A percentile compares a stretch with the other conserved stretches of the same genome.
These are phyloP conservation scores for Rissa tridactyla DNA, from an alignment of 2,113 vertebrate genomes.

Conservation along the genomic window DNA sequence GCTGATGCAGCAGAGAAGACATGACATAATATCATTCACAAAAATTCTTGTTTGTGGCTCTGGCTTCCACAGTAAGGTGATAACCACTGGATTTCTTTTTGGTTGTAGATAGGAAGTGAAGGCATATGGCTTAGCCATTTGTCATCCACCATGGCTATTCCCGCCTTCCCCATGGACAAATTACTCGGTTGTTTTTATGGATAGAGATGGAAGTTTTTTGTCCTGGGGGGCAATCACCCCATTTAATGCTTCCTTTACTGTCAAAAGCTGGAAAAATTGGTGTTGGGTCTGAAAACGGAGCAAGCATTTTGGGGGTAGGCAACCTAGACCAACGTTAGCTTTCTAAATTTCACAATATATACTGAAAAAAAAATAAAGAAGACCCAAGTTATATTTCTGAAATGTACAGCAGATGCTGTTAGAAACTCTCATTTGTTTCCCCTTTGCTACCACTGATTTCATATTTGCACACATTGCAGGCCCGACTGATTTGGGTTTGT, in stretches of 20 bases:
- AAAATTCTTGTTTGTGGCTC: not conserved
- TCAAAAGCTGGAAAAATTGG: not conserved
- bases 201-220: not conserved
- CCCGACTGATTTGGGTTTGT: fast-evolving
- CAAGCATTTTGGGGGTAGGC: not conserved
- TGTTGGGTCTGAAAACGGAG: not conserved
- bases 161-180: not conserved
- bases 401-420: not conserved
- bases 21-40: not conserved
- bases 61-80: not conserved
- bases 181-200: not conserved
- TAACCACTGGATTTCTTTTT: not conserved
- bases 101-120: not conserved
- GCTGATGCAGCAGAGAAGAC: not conserved
- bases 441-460: not conserved
- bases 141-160: not conserved
- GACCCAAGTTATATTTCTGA: not conserved
- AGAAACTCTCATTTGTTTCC: not conserved
- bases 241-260: not conserved
- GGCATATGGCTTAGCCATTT: not conserved
- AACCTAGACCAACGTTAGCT: not conserved
- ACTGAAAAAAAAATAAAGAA: not conserved
- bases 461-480: not conserved
- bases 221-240: not conserved
- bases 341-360: not conserved